Percentiles rank a stretch among this genome's conserved stretches.
phyloP scores from a whole-genome alignment of 2,888 invertebrate genomes.

The Leptopilina drosophilae region DNA sequence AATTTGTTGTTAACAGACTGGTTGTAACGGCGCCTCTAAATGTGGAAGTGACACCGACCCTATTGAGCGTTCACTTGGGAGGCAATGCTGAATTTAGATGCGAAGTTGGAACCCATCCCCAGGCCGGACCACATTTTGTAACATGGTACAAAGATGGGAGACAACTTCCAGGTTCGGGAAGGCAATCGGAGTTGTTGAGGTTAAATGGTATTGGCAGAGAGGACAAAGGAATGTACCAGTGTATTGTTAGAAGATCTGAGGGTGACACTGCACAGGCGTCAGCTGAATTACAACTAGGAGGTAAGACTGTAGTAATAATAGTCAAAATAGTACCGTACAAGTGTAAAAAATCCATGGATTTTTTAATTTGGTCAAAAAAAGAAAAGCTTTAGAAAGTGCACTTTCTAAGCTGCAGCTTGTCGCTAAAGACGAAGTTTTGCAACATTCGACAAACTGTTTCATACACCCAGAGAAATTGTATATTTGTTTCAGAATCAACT shows the following conservation, averaged over 20 bases:
- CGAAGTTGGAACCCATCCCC: constrained; percentile 74
- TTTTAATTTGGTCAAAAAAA: too few species aligned
- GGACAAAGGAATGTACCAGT: constrained; percentile 88
- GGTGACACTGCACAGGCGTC: constrained; percentile 88
- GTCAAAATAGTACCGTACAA: too few species aligned
- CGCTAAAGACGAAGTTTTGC: too few species aligned
- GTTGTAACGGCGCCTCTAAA: constrained; percentile 83
- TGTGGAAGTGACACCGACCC: constrained; percentile 83
- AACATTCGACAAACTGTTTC: too few species aligned
- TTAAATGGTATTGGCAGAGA: constrained; percentile 84
- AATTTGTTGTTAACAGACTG: constrained; percentile 72
- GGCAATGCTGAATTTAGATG: constrained; percentile 85
- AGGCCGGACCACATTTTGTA: constrained; percentile 79
- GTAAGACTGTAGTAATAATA: constrained; percentile 76
- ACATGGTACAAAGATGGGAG: constrained; percentile 85
- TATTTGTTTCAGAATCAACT: too few species aligned
- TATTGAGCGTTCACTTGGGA: constrained; percentile 86
- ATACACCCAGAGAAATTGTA: too few species aligned
- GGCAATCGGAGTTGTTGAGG: constrained; percentile 82
- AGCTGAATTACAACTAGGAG: constrained; percentile 85
- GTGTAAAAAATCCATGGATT: too few species aligned
- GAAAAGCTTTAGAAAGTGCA: too few species aligned
- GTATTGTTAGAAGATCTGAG: constrained; percentile 84
- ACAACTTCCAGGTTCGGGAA: constrained; percentile 82
- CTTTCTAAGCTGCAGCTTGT: too few species aligned